A percentile compares a stretch with the other conserved stretches of the same genome.
phyloP scores from a whole-genome alignment of 30 jellyfish, hydroid and myxozoan species.

The Cassiopea xamachana region DNA sequence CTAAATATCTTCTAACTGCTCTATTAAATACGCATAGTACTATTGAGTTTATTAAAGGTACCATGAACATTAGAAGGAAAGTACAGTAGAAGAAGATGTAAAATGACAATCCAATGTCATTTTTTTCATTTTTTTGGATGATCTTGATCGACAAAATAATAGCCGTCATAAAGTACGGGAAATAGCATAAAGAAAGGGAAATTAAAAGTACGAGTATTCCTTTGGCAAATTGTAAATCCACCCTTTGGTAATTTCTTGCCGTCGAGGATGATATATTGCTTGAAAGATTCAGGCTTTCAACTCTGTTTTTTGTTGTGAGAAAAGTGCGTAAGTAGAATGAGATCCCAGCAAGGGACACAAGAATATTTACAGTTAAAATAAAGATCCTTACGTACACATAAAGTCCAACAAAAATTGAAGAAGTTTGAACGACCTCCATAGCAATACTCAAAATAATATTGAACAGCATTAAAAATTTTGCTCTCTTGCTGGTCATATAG shows the following conservation, averaged over 20 bases:
- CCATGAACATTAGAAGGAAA: not conserved
- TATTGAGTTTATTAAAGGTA: not conserved
- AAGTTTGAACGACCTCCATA: not conserved
- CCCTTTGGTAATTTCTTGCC: not conserved
- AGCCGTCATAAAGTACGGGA: not conserved
- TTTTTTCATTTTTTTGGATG: not conserved
- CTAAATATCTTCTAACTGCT: not conserved
- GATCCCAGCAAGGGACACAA: not conserved
- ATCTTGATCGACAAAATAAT: not conserved
- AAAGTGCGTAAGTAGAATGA: not conserved
- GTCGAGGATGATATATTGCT: not conserved
- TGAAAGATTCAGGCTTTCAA: not conserved
- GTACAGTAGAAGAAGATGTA: not conserved
- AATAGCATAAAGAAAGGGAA: not conserved
- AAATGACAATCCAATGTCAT: not conserved
- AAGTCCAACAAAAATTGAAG: not conserved
- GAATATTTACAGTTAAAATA: not conserved
- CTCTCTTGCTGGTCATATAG: conserved; percentile 16
- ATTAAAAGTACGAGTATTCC: not conserved
- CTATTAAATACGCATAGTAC: not conserved
- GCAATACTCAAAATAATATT: not conserved
- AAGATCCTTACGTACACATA: not conserved
- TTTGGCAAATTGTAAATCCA: conserved; percentile 9
- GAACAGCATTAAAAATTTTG: not conserved
- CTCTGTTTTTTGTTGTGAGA: not conserved